Base-by-base conservation (phyloP, 37 sponge, comb jelly and placozoan species). In the Geodia barretti region DNA sequence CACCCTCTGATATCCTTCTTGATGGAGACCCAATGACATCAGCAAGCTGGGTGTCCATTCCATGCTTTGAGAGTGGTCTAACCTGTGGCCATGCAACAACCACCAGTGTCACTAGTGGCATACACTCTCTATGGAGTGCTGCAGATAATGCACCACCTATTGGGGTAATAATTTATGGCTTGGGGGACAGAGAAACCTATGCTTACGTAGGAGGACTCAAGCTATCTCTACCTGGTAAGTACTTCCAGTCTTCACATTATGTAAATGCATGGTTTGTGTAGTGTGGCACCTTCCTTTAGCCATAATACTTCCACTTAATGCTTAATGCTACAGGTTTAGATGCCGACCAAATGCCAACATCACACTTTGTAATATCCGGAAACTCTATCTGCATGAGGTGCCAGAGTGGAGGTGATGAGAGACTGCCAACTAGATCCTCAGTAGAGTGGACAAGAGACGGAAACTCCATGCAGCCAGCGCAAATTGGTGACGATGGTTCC, bases 201-300 rank as follows among this genome's bases (percentile, higher is more conserved):
- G 86, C 61, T 60, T 78, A 85, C 68, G 36, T 68, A 4, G 79
- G 79, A 23, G 79, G 86, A 39, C 26, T 85, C 28, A 37, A 39
- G 19, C 64, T 78, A 4, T 34, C 78, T 64, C 42, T 33, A 61
- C 4, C 19, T 36, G 32, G 71, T 70, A 70, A 35, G 39, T 14
- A 29, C 76, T 59, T 71, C n/a, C n/a, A n/a, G n/a, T n/a, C n/a
- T n/a, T n/a, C n/a, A n/a, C n/a, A n/a, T n/a, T n/a, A 28, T n/a
- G n/a, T n/a, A n/a, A n/a, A n/a, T n/a, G n/a, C n/a, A n/a, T n/a
- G n/a, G n/a, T n/a, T n/a, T n/a, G n/a, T 11, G 17, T 58, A 58
- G 60, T 58, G 19, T 19, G 11, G 60, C 11, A 11, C 60, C 11
- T 19, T 58, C 19, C 19, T 20, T 58, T 58, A 20, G 11, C 17